phyloP scores from a whole-genome alignment of 2,888 invertebrate species.

The Trissolcus japonicus region DNA sequence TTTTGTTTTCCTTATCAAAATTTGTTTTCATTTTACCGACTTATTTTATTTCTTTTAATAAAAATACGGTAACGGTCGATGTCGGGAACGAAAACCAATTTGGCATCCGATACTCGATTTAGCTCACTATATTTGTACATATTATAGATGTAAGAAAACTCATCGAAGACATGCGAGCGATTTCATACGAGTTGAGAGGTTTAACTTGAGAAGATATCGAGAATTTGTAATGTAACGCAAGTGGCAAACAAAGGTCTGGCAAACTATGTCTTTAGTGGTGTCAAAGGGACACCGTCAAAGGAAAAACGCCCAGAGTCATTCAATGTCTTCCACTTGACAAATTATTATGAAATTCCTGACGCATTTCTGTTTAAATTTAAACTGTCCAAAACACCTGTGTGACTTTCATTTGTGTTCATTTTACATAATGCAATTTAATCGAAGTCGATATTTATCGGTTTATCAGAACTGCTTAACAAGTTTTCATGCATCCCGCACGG shows the following conservation, averaged over 20 bases:
- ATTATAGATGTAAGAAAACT: constrained; percentile 25
- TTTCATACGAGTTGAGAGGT: constrained; percentile 24
- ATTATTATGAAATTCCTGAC: constrained; percentile 55
- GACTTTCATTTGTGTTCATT: constrained; percentile 48
- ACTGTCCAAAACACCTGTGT: constrained; percentile 40
- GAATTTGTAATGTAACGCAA: constrained; percentile 47
- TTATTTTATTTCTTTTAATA: no score
- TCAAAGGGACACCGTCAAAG: constrained; percentile 56
- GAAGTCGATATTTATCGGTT: no score
- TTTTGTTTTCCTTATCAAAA: no score
- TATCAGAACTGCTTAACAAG: no score
- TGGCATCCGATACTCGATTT: constrained; percentile 36
- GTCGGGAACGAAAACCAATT: constrained; percentile 24
- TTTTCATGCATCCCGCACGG: no score
- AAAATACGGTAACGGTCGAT: no score
- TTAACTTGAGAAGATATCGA: constrained; percentile 33
- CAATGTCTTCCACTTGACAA: constrained; percentile 51
- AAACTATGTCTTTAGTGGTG: constrained; percentile 55
- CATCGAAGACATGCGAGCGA: constrained; percentile 34
- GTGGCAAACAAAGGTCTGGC: constrained; percentile 44
- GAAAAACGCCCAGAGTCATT: constrained; percentile 49
- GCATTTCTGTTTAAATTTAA: constrained; percentile 46
- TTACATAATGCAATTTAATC: constrained; percentile 16
- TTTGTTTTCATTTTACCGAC: no score
- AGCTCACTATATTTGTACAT: constrained; percentile 4